Percentiles rank a stretch among this genome's conserved stretches.
Conservation (phyloP, 2,797 vertebrate species). For the Numenius phaeopus region DNA sequence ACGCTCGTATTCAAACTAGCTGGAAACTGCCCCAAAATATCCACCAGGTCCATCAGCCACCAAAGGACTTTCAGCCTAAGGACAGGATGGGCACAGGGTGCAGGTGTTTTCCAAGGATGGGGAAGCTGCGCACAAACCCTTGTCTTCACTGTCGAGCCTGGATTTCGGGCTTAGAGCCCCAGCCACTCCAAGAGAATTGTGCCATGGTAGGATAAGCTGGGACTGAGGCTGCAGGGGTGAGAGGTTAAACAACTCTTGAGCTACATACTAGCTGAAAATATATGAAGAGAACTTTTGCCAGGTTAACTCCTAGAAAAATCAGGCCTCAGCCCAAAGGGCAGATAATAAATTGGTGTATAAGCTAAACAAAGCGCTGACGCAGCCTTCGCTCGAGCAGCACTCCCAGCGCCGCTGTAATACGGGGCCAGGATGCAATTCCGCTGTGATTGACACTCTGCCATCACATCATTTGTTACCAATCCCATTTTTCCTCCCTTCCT, state of each 20-base stretch:
- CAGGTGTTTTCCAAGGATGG: background rate
- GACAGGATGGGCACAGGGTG: background rate
- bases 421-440: background rate
- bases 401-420: background rate
- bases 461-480: background rate
- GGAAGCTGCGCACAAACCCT: background rate
- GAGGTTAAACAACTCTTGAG: background rate
- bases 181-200: background rate
- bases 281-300: background rate
- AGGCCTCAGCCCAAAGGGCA: background rate
- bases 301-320: conserved; percentile 17
- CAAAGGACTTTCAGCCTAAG: background rate
- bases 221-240: background rate
- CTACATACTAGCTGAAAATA: background rate
- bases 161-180: background rate
- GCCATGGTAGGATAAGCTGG: rapidly evolving
- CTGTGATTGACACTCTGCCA: conserved; percentile 5
- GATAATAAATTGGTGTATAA: background rate
- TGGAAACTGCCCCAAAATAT: background rate
- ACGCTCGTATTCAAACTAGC: background rate
- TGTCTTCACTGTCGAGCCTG: background rate
- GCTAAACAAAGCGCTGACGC: background rate
- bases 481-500: background rate
- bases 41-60: background rate
- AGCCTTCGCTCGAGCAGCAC: background rate